Base-by-base conservation (phyloP, 2,888 invertebrate species). In the Apodemia hepburni region DNA sequence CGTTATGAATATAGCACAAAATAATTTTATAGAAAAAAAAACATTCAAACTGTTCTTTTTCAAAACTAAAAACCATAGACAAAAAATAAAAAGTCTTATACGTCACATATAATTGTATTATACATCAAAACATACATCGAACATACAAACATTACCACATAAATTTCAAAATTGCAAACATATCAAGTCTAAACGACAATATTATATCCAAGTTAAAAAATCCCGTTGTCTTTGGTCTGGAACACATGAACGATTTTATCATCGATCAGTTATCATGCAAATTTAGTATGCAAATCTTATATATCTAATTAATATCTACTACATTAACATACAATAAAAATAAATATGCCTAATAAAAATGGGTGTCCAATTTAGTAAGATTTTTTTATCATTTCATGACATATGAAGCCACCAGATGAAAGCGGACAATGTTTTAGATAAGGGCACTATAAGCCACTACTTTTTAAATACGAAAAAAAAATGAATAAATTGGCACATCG, bases 61-160 rank as follows among this genome's bases (percentile, higher is more conserved):
- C 18, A 12, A 61, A 58, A 63, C 57, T 17, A 54, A 59, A 54
- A 63, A 61, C 59, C 68, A 73, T 71, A 75, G 76, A 75, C 76
- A 73, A 70, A 67, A 69, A 73, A 71, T 66, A 69, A 74, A 71
- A 71, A 66, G 67, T 61, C 61, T 54, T 69, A 73, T 76, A 66
- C 76, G 65, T 79, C 81, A 85, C 80, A 79, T 82, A 83, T 79
- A 85, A 73, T 73, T 76, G 65, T 74, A 74, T 78, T 82, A 81
- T 79, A 84, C 82, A 81, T 79, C 74, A 73, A 82, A 80, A 85
- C 80, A 33, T 33, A 33, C 33, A 33, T 9, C 33, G 33, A 33
- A 79, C 76, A 73, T 75, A 66, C 74, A 78, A 49, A 78, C 75
- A 76, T 73, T 77, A 18, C 17, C 49, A 33, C 9, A 33, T 33